These are phyloP conservation scores for Lagodon rhomboides DNA, from an alignment of 2,797 vertebrate species.

Conservation along the genomic window DNA sequence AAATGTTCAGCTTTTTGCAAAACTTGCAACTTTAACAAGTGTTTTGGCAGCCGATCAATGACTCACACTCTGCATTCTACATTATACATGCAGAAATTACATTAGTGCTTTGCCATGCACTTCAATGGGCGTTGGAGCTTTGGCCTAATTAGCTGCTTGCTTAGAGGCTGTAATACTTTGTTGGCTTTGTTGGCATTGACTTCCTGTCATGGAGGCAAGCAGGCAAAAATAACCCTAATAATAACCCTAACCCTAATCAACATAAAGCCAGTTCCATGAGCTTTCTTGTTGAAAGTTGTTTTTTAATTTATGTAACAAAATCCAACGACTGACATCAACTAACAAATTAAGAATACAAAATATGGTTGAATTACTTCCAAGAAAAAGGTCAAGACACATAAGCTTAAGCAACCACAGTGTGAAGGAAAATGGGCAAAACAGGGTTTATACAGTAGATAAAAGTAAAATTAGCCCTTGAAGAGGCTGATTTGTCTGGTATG, in stretches of 20 bases:
- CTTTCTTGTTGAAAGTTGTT: not conserved
- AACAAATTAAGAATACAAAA: slow-evolving; percentile 17
- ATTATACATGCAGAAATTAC: slow-evolving; percentile 51
- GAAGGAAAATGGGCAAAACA: not conserved
- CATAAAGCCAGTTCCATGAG: slow-evolving; percentile 4
- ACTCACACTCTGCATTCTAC: slow-evolving; percentile 1
- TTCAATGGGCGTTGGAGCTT: slow-evolving; percentile 30
- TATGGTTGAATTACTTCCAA: not conserved
- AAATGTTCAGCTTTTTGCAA: not conserved
- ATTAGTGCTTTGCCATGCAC: slow-evolving; percentile 51
- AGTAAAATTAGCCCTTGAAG: no score
- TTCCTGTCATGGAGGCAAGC: slow-evolving; percentile 34
- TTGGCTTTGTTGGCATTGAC: slow-evolving; percentile 34
- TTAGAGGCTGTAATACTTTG: slow-evolving; percentile 24
- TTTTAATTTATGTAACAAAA: slow-evolving; percentile 26
- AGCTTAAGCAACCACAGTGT: not conserved
- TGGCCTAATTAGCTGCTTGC: slow-evolving; percentile 39
- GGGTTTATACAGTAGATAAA: not conserved
- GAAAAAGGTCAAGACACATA: not conserved
- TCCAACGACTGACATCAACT: not conserved
- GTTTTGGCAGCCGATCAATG: slow-evolving; percentile 9
- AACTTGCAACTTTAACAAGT: slow-evolving; percentile 23
- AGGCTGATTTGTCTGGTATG: no score
- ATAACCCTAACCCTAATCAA: slow-evolving; percentile 29
- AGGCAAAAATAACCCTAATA: slow-evolving; percentile 29